A percentile compares a stretch with the other conserved stretches of the same genome.
These are phyloP conservation scores for Uria lomvia DNA, from an alignment of 2,113 vertebrate species.

Conservation along the genomic window DNA sequence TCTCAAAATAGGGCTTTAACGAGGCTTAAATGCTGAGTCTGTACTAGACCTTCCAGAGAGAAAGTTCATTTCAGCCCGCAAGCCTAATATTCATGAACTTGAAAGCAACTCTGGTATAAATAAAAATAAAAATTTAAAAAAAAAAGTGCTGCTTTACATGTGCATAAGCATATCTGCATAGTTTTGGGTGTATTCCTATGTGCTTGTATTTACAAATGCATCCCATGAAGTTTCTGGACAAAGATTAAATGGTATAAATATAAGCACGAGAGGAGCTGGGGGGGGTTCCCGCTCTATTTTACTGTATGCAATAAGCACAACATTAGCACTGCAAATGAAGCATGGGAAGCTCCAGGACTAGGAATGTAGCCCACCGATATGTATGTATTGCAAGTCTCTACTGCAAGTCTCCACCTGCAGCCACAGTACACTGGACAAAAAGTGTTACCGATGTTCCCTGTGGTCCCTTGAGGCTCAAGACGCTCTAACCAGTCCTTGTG, in stretches of 20 bases:
- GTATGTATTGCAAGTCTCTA: rapidly evolving
- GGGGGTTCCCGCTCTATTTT: neutral
- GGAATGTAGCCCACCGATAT: neutral
- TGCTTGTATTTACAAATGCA: neutral
- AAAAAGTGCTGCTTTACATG: neutral
- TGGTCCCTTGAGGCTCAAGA: neutral
- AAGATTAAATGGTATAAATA: neutral
- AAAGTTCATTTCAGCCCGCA: neutral
- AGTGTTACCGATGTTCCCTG: neutral
- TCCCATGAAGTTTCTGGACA: neutral
- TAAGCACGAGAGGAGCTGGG: neutral
- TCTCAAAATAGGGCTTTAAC: neutral
- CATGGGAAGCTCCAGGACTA: neutral
- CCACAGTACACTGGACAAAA: neutral
- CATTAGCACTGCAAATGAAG: neutral
- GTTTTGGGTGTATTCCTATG: neutral
- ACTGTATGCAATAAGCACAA: neutral
- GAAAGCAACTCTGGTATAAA: neutral
- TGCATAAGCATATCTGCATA: neutral
- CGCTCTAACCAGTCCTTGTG: neutral
- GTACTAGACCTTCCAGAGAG: neutral
- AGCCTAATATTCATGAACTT: neutral
- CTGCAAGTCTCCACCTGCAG: neutral
- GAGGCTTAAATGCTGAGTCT: neutral
- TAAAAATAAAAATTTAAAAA: neutral